Percentiles rank a stretch among this genome's conserved stretches.
Conservation (phyloP, 1,140 invertebrate genomes). For the Schlechtendalia chinensis region DNA sequence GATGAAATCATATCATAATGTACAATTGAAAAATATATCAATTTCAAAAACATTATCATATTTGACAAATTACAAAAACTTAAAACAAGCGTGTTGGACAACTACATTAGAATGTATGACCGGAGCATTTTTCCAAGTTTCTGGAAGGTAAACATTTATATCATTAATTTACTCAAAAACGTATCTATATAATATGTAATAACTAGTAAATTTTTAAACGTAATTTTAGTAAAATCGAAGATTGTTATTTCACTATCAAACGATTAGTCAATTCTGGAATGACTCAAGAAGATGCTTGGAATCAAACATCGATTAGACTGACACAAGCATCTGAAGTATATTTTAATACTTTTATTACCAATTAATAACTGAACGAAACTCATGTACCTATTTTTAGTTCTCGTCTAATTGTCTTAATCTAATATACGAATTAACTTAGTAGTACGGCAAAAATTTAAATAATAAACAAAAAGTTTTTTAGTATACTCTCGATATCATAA, state of each 20-base stretch:
- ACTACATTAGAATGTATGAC: conserved; percentile 66
- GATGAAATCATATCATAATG: conserved; percentile 71
- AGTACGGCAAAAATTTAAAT: no score
- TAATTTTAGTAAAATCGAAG: conserved; percentile 65
- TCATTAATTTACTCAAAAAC: no score
- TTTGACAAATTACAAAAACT: conserved; percentile 55
- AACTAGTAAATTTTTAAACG: not conserved
- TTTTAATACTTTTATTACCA: no score
- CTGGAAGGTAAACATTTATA: conserved; percentile 64
- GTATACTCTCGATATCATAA: no score
- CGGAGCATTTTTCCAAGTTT: conserved; percentile 66
- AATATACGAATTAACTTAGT: no score
- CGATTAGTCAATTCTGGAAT: conserved; percentile 63
- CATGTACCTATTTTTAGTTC: no score
- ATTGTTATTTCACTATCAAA: conserved; percentile 68
- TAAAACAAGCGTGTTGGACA: conserved; percentile 59
- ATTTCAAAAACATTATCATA: conserved; percentile 69
- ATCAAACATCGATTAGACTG: conserved; percentile 78
- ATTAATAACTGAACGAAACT: no score
- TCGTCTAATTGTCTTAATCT: no score
- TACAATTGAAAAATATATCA: conserved; percentile 60
- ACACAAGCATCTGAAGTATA: conserved; percentile 70
- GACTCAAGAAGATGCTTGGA: conserved; percentile 76
- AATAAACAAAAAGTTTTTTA: no score
- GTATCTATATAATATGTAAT: no score